phyloP scores from a whole-genome alignment of 2,888 invertebrate species.

The Palloptera scutellata region DNA sequence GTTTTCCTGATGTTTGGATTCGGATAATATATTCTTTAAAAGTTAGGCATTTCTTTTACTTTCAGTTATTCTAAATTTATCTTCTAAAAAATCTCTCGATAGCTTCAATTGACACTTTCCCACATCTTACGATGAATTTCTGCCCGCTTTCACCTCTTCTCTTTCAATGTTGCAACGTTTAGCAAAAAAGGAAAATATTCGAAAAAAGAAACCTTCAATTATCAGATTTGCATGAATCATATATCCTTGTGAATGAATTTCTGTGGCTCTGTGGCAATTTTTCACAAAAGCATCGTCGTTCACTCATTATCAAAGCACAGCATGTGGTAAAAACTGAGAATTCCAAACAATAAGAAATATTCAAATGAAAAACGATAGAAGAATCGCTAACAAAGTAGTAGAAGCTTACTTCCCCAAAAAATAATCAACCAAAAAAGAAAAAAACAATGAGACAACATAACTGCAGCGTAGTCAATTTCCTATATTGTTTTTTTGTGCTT shows the following conservation, averaged over 20 bases:
- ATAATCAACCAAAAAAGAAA: neutral
- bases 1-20: too few relatives aligned
- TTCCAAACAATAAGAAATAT: neutral
- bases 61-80: too few relatives aligned
- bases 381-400: too few relatives aligned
- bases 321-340: slow-evolving; percentile 7
- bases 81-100: too few relatives aligned
- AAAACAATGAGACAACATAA: neutral
- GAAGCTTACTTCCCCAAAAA: neutral
- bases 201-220: slow-evolving; percentile 9
- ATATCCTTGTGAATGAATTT: neutral
- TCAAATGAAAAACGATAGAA: neutral
- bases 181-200: too few relatives aligned
- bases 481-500: neutral
- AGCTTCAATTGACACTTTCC: too few relatives aligned
- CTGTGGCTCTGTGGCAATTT: neutral
- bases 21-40: too few relatives aligned
- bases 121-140: too few relatives aligned
- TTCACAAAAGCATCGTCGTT: neutral
- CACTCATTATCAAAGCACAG: slow-evolving; percentile 4
- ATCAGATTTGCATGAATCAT: slow-evolving; percentile 7
- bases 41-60: too few relatives aligned
- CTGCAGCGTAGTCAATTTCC: slow-evolving; percentile 4
- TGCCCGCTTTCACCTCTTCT: too few relatives aligned
- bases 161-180: too few relatives aligned